Evolutionary conservation across 2,888 invertebrate species (phyloP), one percentile per base, ranked within the genome.

Genomic region (Drosophila borealis): DNA sequence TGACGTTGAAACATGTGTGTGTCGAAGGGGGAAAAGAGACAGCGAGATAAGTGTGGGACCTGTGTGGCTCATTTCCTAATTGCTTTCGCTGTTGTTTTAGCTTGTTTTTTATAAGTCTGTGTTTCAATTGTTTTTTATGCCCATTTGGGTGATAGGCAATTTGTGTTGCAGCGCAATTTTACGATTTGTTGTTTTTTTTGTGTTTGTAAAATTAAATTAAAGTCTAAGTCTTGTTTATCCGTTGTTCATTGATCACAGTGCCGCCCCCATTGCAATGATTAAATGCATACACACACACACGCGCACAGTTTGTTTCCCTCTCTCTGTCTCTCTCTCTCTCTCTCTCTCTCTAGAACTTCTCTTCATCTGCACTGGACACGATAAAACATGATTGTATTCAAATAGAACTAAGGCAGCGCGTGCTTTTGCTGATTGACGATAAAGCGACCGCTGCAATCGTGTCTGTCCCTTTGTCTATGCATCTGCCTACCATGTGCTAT

Each of bases 381-480:
- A 72, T 55, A 71, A 77, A 73, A 63, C 34, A 59, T 74, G 51
- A 57, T 69, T 75, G 55, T 53, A 45, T 75, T 64, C 60, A 74
- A 74, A 70, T 62, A 61, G 46, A 75, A 64, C 44, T 37, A 44
- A 59, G 45, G 17, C 45, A 71, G 49, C 72, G 56, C 50, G 56
- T 71, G 71, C 57, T 61, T 70, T 19, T 41, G 50, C 33, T 41
- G 77, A 54, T 61, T 61, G 65, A 41, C 34, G 59, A 62, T 66
- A 55, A 53, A 59, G 46, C 44, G 59, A 65, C 13, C 41, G 54
- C 57, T 56, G 74, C 56, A 56, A 55, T 46, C n/a, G 46, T 51
- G 17, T 29, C 50, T 21, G 17, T 25, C 17, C 10, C 11, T 54
- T 48, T 33, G 39, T 45, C 49, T 39, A 21, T 36, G 17, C 49